phyloP scores from a whole-genome alignment of 2,888 invertebrate genomes.

The Entomobrya multifasciata region DNA sequence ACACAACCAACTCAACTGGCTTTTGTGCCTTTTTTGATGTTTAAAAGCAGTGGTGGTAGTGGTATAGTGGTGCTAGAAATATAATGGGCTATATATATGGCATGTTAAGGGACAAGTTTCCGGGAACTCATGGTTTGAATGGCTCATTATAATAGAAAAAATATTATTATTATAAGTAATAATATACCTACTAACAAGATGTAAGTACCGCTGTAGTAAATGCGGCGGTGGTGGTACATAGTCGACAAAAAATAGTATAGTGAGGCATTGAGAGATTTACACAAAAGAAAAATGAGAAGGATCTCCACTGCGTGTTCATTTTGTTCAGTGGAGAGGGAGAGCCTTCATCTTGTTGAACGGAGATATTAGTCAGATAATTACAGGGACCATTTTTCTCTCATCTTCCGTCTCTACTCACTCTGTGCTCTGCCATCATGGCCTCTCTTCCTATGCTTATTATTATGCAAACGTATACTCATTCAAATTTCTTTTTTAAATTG shows the following conservation, averaged over 20 bases:
- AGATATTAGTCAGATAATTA: constrained; percentile 34
- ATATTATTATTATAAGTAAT: too few relatives aligned
- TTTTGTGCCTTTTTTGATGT: constrained; percentile 13
- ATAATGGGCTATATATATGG: constrained; percentile 24
- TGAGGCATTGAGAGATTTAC: constrained; percentile 29
- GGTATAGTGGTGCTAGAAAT: too few relatives aligned
- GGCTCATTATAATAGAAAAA: constrained; percentile 14
- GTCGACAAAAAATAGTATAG: neutral
- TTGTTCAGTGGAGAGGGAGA: too few relatives aligned
- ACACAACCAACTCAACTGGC: neutral
- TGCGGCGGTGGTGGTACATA: too few relatives aligned
- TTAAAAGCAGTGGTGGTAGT: neutral
- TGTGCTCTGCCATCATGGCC: too few relatives aligned
- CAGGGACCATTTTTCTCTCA: constrained; percentile 23
- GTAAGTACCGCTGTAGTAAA: too few relatives aligned
- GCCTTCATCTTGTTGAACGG: constrained; percentile 32
- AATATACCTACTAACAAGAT: neutral
- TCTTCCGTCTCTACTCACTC: neutral
- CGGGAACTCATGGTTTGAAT: neutral
- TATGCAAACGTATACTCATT: neutral
- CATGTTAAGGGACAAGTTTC: neutral
- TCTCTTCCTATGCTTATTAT: too few relatives aligned
- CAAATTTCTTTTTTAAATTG: constrained; percentile 30
- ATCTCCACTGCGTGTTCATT: constrained; percentile 32
- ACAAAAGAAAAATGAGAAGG: constrained; percentile 27